A percentile compares a stretch with the other conserved stretches of the same genome.
These are phyloP conservation scores for Stomatorhinus walkeri DNA, from an alignment of 2,797 vertebrate genomes.

Conservation along the genomic window DNA sequence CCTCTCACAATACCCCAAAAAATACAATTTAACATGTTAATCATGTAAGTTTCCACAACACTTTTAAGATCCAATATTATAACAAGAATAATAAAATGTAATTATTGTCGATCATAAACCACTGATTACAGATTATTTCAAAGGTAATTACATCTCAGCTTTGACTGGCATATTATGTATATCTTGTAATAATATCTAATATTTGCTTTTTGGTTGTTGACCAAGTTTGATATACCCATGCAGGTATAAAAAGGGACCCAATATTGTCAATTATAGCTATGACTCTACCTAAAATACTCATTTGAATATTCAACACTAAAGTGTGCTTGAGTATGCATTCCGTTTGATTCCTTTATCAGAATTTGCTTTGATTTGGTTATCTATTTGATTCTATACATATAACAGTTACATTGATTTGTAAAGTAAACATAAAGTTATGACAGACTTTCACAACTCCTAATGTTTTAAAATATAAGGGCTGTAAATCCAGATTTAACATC, in stretches of 20 bases:
- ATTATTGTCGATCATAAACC: background rate
- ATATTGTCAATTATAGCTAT: background rate
- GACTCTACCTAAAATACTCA: background rate
- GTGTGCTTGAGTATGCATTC: background rate
- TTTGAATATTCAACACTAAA: background rate
- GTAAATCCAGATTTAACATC: background rate
- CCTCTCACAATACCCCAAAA: background rate
- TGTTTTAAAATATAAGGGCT: background rate
- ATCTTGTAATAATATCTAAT: background rate
- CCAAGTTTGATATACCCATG: background rate
- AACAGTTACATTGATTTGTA: background rate
- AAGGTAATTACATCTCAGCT: conserved; percentile 9
- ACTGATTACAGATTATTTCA: conserved; percentile 9
- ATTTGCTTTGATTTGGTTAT: background rate
- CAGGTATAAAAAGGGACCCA: background rate
- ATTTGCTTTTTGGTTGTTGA: background rate
- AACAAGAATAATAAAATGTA: background rate
- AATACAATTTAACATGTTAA: background rate
- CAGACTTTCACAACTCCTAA: background rate
- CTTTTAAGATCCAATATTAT: background rate
- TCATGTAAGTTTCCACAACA: background rate
- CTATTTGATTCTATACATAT: background rate
- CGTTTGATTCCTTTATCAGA: background rate
- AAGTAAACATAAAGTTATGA: background rate
- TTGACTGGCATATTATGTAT: conserved; percentile 1